These are phyloP conservation scores for Phymanthus crucifer DNA, from an alignment of 92 coral and sea anemone species.

Conservation along the genomic window DNA sequence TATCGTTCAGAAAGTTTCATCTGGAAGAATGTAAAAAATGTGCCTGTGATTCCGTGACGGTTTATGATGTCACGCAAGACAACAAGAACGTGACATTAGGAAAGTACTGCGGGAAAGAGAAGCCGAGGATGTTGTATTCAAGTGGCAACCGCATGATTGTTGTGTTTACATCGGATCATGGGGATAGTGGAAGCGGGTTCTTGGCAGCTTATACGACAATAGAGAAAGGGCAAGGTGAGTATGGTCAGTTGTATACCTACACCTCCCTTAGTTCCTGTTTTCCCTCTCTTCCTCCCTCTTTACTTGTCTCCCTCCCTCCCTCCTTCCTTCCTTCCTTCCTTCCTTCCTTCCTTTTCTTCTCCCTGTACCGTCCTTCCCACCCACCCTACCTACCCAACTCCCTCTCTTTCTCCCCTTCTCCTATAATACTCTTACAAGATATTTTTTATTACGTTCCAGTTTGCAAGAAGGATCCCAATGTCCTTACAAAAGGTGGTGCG, in stretches of 20 bases:
- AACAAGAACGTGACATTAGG: constrained; percentile 38
- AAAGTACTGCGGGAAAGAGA: constrained; percentile 47
- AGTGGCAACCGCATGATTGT: constrained; percentile 41
- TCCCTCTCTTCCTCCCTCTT: neutral
- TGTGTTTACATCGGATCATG: constrained; percentile 59
- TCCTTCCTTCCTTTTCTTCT: neutral
- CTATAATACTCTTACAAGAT: too few relatives aligned
- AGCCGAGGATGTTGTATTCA: constrained; percentile 58
- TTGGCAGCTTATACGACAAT: constrained; percentile 40
- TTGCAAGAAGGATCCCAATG: constrained; percentile 40
- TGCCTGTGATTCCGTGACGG: constrained; percentile 57
- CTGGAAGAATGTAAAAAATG: constrained; percentile 56
- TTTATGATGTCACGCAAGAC: constrained; percentile 47
- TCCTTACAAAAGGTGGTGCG: constrained; percentile 25
- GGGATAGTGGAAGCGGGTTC: constrained; percentile 50
- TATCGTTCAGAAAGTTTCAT: constrained; percentile 47
- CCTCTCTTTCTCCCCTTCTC: too few relatives aligned
- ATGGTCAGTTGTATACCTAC: neutral
- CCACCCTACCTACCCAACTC: neutral
- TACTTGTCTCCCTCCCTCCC: neutral
- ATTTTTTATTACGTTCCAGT: too few relatives aligned
- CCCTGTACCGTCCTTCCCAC: neutral
- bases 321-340: neutral
- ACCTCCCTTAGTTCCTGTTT: neutral
- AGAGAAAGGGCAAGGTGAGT: constrained; percentile 45